Conservation (phyloP, 1,140 invertebrate species). For the Bombus ignitus region DNA sequence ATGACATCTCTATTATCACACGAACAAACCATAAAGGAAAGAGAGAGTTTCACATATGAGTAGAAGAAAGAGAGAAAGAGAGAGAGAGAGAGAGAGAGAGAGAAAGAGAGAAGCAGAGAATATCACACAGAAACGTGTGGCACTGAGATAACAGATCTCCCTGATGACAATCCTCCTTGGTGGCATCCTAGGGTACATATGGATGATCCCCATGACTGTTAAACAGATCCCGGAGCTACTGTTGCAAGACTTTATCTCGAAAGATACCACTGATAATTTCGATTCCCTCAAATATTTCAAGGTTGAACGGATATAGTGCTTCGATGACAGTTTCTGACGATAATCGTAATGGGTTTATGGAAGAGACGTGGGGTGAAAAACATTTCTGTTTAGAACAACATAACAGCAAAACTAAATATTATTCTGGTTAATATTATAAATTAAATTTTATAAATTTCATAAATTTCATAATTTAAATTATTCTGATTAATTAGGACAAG, state of each 20-base stretch:
- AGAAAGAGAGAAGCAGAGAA: constrained; percentile 50
- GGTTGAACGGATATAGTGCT: neutral
- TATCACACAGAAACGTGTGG: constrained; percentile 74
- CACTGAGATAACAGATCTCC: constrained; percentile 80
- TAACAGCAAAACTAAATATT: neutral
- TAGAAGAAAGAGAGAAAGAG: constrained; percentile 19
- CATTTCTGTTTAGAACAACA: neutral
- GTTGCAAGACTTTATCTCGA: constrained; percentile 24
- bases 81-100: constrained; percentile 16
- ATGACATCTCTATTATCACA: constrained; percentile 83
- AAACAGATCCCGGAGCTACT: constrained; percentile 56
- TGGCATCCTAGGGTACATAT: constrained; percentile 71
- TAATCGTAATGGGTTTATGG: neutral
- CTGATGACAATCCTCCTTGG: constrained; percentile 79
- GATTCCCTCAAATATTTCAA: constrained; percentile 10
- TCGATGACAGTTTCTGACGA: neutral
- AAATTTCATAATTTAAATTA: no score
- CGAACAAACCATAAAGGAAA: constrained; percentile 59
- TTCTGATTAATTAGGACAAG: no score
- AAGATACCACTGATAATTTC: constrained; percentile 17
- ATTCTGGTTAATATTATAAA: no score
- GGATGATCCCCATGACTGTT: constrained; percentile 68
- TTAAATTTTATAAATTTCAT: no score
- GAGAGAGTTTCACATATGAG: constrained; percentile 6
- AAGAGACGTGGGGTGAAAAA: neutral